Evolutionary conservation across 2,797 vertebrate genomes (phyloP).

Genomic region (Lithobates sylvaticus): DNA sequence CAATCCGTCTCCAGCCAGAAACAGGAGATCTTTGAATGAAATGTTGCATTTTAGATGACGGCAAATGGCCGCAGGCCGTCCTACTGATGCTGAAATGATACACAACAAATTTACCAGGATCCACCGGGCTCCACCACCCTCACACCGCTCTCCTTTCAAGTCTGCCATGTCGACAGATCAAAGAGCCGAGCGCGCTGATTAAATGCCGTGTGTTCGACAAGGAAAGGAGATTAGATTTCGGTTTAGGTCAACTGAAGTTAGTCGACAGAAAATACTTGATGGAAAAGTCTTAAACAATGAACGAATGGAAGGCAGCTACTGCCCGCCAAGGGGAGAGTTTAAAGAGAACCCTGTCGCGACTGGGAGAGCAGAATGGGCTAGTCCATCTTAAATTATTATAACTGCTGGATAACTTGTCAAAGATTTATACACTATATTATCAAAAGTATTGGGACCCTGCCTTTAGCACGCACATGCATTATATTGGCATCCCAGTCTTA

Average conservation of each 20-base stretch:
- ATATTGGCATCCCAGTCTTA: too few species aligned
- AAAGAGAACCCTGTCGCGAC: background rate
- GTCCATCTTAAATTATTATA: too few species aligned
- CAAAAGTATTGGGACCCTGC: too few species aligned
- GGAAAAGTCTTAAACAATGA: background rate
- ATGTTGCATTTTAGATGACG: background rate
- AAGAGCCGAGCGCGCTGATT: slow-evolving; percentile 1
- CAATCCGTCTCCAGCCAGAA: too few species aligned
- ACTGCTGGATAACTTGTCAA: too few species aligned
- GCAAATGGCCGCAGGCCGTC: slow-evolving; percentile 20
- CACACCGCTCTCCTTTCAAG: background rate
- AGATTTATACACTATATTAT: too few species aligned
- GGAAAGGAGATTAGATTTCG: background rate
- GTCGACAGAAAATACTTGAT: background rate
- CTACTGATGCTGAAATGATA: slow-evolving; percentile 22
- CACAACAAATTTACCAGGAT: background rate
- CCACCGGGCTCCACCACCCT: background rate
- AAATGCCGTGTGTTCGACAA: background rate
- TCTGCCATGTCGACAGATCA: slow-evolving; percentile 16
- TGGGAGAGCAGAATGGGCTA: too few species aligned
- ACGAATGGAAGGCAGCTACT: background rate
- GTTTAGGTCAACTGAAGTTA: background rate
- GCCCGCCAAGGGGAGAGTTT: background rate
- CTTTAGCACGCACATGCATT: too few species aligned
- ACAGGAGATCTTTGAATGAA: background rate